These are phyloP conservation scores for Metopia argyrocephala DNA, from an alignment of 2,888 invertebrate genomes.

Conservation along the genomic window DNA sequence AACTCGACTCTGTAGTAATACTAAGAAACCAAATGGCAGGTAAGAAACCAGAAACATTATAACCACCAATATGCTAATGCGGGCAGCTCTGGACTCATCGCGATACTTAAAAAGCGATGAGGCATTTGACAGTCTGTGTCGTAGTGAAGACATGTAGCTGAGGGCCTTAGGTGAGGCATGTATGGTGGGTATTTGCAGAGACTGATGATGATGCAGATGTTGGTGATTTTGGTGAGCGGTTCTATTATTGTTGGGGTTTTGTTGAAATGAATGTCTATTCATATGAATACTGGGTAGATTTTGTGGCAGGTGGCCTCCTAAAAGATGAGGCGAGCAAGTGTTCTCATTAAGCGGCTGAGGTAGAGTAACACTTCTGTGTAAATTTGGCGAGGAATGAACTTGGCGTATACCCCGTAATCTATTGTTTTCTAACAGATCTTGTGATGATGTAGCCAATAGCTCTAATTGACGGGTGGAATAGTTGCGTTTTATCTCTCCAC, in stretches of 20 bases:
- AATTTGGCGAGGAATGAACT: constrained; percentile 78
- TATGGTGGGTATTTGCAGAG: constrained; percentile 76
- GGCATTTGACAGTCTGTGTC: constrained; percentile 90
- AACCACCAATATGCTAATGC: constrained; percentile 84
- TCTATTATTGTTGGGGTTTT: constrained; percentile 41
- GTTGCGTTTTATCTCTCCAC: constrained; percentile 77
- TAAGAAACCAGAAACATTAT: constrained; percentile 79
- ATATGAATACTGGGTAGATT: constrained; percentile 62
- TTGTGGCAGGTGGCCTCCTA: constrained; percentile 66
- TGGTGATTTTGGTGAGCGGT: constrained; percentile 64
- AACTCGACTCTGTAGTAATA: constrained; percentile 75
- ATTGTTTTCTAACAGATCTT: constrained; percentile 72
- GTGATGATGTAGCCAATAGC: constrained; percentile 75
- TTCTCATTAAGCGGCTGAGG: constrained; percentile 68
- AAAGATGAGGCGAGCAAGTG: constrained; percentile 71
- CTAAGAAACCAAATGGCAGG: constrained; percentile 77
- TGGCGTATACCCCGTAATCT: constrained; percentile 74
- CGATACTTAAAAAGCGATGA: constrained; percentile 90
- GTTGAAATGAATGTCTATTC: constrained; percentile 51
- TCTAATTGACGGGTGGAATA: constrained; percentile 77
- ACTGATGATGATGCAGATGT: constrained; percentile 65
- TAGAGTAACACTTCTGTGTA: constrained; percentile 74
- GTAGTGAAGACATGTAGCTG: constrained; percentile 84
- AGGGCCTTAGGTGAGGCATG: constrained; percentile 77
- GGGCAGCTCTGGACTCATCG: constrained; percentile 93